phyloP scores from a whole-genome alignment of 2,113 vertebrate species.

The Recurvirostra avosetta region DNA sequence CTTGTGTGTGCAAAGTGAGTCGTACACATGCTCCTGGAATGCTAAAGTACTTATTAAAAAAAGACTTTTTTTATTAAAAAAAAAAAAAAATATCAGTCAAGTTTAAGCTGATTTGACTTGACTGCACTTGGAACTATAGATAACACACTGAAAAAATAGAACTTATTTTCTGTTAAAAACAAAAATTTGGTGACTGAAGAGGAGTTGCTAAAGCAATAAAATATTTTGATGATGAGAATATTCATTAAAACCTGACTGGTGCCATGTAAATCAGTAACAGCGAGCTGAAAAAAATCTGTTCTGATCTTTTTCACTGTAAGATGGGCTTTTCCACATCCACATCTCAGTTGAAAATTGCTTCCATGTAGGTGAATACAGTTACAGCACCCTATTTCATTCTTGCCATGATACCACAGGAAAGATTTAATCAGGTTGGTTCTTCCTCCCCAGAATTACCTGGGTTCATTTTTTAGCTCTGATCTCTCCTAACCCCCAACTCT shows the following conservation, averaged over 20 bases:
- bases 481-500: background rate
- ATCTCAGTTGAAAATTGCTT: background rate
- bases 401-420: background rate
- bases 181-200: background rate
- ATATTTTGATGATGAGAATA: background rate
- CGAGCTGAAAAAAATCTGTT: background rate
- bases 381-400: background rate
- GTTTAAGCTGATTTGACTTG: background rate
- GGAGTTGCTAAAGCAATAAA: background rate
- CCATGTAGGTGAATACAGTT: background rate
- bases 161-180: background rate
- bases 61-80: background rate
- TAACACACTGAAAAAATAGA: background rate
- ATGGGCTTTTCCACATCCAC: background rate
- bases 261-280: background rate
- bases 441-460: background rate
- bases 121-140: background rate
- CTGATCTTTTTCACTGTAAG: background rate
- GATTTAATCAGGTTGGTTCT: background rate
- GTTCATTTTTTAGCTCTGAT: background rate
- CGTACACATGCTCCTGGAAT: background rate
- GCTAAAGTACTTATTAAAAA: background rate
- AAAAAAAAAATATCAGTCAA: background rate
- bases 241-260: background rate
- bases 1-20: background rate